Evolutionary conservation across 2,797 vertebrate genomes (phyloP).

Genomic region (Nothura maculosa): DNA sequence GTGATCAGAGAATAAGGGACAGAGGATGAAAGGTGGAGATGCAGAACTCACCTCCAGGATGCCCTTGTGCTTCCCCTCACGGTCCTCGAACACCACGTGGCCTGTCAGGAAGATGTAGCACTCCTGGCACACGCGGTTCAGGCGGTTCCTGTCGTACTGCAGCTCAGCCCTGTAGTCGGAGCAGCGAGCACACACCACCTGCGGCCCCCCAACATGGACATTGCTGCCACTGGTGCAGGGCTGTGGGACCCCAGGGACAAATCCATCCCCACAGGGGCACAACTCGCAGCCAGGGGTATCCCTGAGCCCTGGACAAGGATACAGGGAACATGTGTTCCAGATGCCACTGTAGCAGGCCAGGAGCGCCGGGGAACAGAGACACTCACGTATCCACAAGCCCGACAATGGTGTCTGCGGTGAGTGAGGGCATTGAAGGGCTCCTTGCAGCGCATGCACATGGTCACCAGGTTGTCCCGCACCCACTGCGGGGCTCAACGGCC

Average conservation of each 20-base stretch:
- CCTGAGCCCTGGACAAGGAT: neutral
- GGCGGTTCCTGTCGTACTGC: conserved; percentile 85
- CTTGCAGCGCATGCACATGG: conserved; percentile 91
- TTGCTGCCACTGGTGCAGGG: neutral
- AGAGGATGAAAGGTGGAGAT: neutral
- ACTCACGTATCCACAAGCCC: conserved; percentile 92
- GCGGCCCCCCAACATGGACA: neutral
- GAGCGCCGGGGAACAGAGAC: fast-evolving
- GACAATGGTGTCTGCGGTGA: conserved; percentile 91
- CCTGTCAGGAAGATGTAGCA: conserved; percentile 86
- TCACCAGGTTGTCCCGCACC: conserved; percentile 92
- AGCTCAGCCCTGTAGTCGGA: conserved; percentile 87
- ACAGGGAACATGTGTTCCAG: neutral
- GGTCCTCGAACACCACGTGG: conserved; percentile 62
- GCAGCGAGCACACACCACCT: conserved; percentile 94
- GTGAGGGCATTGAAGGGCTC: conserved; percentile 89
- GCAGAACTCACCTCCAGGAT: conserved; percentile 82
- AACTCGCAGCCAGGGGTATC: neutral
- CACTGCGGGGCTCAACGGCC: conserved; percentile 91
- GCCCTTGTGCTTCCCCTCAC: conserved; percentile 78
- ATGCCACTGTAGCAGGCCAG: neutral
- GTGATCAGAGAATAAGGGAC: neutral
- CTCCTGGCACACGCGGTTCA: conserved; percentile 87
- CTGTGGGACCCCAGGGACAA: neutral
- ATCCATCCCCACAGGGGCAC: neutral